Conservation (phyloP, 2,888 invertebrate genomes). For the Agrotis clavis region DNA sequence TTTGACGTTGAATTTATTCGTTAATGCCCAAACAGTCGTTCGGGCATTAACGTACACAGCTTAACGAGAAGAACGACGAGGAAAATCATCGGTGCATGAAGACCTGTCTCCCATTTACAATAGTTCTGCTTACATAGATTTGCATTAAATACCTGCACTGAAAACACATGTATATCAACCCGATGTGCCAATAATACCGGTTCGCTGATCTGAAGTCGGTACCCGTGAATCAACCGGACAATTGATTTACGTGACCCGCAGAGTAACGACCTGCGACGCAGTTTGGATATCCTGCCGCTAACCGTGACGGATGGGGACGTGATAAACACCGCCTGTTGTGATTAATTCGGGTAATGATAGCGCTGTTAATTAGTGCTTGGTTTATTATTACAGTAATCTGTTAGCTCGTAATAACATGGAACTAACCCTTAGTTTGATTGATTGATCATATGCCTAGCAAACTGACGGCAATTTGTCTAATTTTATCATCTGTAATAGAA, state of each 20-base stretch:
- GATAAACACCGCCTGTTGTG: constrained; percentile 49
- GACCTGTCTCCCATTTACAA: not conserved
- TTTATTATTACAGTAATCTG: constrained; percentile 42
- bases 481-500: not conserved
- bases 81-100: not conserved
- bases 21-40: too few relatives aligned
- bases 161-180: not conserved
- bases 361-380: constrained; percentile 41
- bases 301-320: constrained; percentile 47
- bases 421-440: constrained; percentile 14
- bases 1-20: not conserved
- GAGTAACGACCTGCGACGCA: constrained; percentile 39
- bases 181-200: constrained; percentile 22
- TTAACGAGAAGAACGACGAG: not conserved
- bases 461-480: constrained; percentile 5
- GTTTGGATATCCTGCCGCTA: constrained; percentile 37
- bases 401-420: constrained; percentile 14
- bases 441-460: not conserved
- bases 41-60: not conserved
- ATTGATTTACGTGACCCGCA: constrained; percentile 59
- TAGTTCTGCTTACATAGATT: constrained; percentile 6
- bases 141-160: not conserved
- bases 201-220: constrained; percentile 31
- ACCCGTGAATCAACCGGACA: constrained; percentile 53
- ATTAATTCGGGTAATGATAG: constrained; percentile 55